Base-by-base conservation (phyloP, 2,888 invertebrate species). In the Prosopocoilus inquinatus region DNA sequence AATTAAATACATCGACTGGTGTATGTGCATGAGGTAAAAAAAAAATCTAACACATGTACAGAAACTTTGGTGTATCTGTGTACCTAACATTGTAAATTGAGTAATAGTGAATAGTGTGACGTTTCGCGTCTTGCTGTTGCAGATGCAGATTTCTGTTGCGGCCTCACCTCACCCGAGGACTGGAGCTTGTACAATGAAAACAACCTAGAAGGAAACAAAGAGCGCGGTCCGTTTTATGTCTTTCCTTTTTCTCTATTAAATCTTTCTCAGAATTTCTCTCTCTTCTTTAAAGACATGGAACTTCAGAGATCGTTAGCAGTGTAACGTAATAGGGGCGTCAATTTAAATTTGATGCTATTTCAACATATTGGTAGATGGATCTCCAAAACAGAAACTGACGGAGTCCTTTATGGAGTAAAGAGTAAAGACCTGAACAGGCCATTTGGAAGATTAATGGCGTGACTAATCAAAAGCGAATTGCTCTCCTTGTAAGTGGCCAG, bases 121-220 rank as follows among this genome's bases (percentile, higher is more conserved):
- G 20, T n/a, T 9, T 43, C 11, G 28, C 36, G 34, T 55, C 59
- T 70, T 79, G 73, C 80, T 82, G 83, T 87, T 90, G 79, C 90
- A 90, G 90, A 90, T 90, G 89, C 89, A 79, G 90, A 89, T 83
- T 90, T 90, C 84, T 90, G 90, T 86, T 90, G 90, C 83, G 90
- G 89, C 79, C 84, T 90, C 80, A 86, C 85, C 74, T 85, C 88
- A 74, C 90, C 90, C 74, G 87, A 87, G 80, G 88, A 88, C 79
- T 83, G 84, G 79, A 84, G 84, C 75, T 80, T 81, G 78, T 82
- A 83, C 80, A 76, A 78, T 68, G 81, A 82, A 80, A 78, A 80
- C 71, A 80, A 80, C 64, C 68, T 65, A 47, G 80, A 81, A 60
- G 80, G 80, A 70, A 81, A 81, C 78, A 82, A 82, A 80, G 80